phyloP scores from a whole-genome alignment of 1,140 invertebrate genomes.

The Linepithema humile region DNA sequence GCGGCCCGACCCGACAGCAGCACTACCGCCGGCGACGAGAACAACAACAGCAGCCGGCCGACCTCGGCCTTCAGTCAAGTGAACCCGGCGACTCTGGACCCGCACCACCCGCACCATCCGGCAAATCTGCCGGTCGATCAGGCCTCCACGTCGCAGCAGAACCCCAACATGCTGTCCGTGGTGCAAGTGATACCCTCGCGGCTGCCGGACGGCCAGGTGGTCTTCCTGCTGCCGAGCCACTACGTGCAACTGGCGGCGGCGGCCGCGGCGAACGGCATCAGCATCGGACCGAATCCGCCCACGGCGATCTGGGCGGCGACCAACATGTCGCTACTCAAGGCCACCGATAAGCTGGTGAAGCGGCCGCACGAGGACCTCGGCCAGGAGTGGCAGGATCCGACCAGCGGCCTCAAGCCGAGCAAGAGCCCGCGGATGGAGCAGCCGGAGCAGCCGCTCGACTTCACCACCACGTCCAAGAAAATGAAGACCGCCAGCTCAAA shows the following conservation, averaged over 20 bases:
- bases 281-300: conserved; percentile 82
- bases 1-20: conserved; percentile 81
- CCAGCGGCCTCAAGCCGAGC: conserved; percentile 62
- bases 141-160: conserved; percentile 78
- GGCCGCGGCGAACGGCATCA: conserved; percentile 82
- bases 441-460: conserved; percentile 80
- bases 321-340: conserved; percentile 82
- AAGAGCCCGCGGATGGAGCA: conserved; percentile 79
- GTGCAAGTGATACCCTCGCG: conserved; percentile 85
- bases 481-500: conserved; percentile 67
- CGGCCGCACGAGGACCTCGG: conserved; percentile 77
- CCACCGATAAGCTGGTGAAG: conserved; percentile 81
- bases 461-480: conserved; percentile 80
- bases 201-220: conserved; percentile 85
- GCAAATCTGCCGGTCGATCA: conserved; percentile 71
- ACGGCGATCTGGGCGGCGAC: conserved; percentile 83
- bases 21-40: conserved; percentile 81
- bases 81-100: conserved; percentile 71
- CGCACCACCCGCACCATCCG: conserved; percentile 64
- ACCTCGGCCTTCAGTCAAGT: conserved; percentile 81
- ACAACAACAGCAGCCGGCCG: conserved; percentile 81
- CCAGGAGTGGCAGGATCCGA: conserved; percentile 67
- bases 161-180: conserved; percentile 81
- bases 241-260: conserved; percentile 85
- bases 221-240: conserved; percentile 85